Conservation (phyloP, 1,140 invertebrate genomes). For the Harpegnathos saltator region DNA sequence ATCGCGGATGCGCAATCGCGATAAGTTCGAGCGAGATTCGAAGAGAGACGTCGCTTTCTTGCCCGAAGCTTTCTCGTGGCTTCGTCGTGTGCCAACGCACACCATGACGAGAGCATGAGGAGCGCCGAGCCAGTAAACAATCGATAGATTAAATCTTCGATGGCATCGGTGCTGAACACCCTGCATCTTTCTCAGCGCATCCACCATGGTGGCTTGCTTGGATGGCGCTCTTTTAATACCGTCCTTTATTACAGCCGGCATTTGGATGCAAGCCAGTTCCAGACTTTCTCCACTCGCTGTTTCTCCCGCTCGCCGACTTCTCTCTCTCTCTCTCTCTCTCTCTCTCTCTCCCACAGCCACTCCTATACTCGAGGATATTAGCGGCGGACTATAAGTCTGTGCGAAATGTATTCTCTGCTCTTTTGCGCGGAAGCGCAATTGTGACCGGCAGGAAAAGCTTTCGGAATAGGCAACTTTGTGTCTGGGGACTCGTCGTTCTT, state of each 20-base stretch:
- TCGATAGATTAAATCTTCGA: neutral
- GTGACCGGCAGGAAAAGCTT: neutral
- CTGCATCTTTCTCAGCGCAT: neutral
- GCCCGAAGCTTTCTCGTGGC: too few relatives aligned
- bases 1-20: too few relatives aligned
- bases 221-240: conserved; percentile 50
- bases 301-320: neutral
- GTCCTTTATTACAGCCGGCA: conserved; percentile 61
- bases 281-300: neutral
- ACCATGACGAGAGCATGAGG: too few relatives aligned
- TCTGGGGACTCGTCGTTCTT: too few relatives aligned
- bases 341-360: conserved; percentile 1
- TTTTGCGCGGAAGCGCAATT: conserved; percentile 59
- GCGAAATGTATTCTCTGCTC: conserved; percentile 20
- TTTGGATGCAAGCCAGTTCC: conserved; percentile 69
- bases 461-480: neutral
- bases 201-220: conserved; percentile 18
- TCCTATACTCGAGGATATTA: conserved; percentile 44
- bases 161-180: neutral
- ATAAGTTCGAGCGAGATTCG: too few relatives aligned
- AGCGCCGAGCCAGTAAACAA: neutral
- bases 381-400: neutral
- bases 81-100: too few relatives aligned
- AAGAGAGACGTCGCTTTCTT: too few relatives aligned
- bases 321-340: neutral